Conservation (phyloP, 2,797 vertebrate species). For the Rhynchonycteris naso region DNA sequence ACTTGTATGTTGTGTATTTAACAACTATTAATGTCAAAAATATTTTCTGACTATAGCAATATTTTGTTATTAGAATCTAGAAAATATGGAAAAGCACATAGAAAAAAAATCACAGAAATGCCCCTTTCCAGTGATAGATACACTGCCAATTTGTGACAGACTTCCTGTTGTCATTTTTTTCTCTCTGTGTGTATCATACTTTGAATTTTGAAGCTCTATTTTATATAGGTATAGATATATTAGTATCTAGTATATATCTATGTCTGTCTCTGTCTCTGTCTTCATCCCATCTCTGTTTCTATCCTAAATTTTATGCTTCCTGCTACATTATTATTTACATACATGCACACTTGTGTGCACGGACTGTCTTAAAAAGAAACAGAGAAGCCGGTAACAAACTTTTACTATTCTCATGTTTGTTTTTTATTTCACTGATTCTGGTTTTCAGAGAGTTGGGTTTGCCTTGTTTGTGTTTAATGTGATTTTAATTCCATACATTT, state of each 20-base stretch:
- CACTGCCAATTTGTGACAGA: background rate
- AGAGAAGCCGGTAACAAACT: background rate
- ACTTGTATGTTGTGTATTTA: slow-evolving; percentile 23
- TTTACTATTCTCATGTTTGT: background rate
- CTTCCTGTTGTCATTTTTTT: background rate
- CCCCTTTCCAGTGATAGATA: background rate
- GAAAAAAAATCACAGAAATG: background rate
- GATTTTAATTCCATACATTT: background rate
- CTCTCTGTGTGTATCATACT: background rate
- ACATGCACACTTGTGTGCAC: background rate
- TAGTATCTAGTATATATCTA: background rate
- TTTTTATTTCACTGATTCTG: background rate
- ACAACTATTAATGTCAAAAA: background rate
- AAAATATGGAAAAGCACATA: background rate
- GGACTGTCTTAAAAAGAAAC: background rate
- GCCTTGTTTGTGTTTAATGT: background rate
- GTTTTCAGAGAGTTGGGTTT: background rate
- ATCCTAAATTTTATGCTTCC: background rate
- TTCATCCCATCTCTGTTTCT: background rate
- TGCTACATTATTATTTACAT: background rate
- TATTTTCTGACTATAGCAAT: slow-evolving; percentile 8
- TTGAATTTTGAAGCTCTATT: background rate
- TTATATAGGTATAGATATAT: background rate
- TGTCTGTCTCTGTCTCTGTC: background rate
- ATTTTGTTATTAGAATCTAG: background rate